Evolutionary conservation across 1,140 invertebrate genomes (phyloP), one percentile per base, ranked within the genome.

Genomic region (Cherax quadricarinatus): DNA sequence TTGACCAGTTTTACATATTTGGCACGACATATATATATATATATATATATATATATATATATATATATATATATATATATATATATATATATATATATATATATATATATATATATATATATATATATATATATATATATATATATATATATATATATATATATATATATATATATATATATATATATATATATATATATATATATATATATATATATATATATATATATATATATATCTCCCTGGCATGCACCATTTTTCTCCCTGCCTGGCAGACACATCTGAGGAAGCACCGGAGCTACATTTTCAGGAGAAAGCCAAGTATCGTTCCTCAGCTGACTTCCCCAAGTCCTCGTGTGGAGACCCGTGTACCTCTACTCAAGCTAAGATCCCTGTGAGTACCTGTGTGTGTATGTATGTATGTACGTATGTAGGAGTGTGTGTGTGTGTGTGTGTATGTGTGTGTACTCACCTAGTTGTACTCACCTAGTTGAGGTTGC

Each of bases 321-420:
- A 86, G 41, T 86, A 86, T 60, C 84, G 89, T 2, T 75, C 12
- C 30, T 5, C 30, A 14, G 9, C 3, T 0, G 3, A 2, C 30
- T 73, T 86, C n/a, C 92, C 92, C 0, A 53, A 24, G 30, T 93
- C 82, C 12, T 88, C 87, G 0, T 93, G 92, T 21, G 81, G 92
- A 7, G 21, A 18, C n/a, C 87, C 60, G 3, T 93, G 92, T 30
- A 30, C 10, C 0, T 51, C 70, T n/a, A 30, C 41, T 18, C 80
- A 93, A 41, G 92, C 80, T 24, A 89, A 79, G 57, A 86, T 93
- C 14, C 83, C 24, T 18, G 92, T 93, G 30, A 89, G 92, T 88
- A 18, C 4, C 18, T 66, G 62, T 66, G 62, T 18, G 12, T 66
- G 30, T 41, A 2, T 41, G 30, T 41, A 2, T 41, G 30, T 41